Percentiles rank a stretch among this genome's conserved stretches.
Evolutionary conservation across 2,888 invertebrate genomes (phyloP).

Genomic region (Trachelus stipa): DNA sequence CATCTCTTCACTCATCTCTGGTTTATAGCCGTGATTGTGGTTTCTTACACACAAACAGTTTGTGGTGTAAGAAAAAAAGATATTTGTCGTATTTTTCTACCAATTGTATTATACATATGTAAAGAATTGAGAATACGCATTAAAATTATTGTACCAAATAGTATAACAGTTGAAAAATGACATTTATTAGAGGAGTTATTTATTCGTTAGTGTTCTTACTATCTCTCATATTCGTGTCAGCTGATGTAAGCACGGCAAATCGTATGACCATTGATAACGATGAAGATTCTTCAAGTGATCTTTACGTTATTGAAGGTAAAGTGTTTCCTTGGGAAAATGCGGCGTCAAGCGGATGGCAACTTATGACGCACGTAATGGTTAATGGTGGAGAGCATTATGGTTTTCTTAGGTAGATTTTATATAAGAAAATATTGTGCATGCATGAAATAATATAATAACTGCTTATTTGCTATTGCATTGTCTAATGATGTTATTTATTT

Average conservation of each 20-base stretch:
- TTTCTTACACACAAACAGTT: neutral
- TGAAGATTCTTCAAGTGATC: conserved; percentile 69
- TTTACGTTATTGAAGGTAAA: conserved; percentile 84
- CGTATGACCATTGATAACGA: conserved; percentile 53
- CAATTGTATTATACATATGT: neutral
- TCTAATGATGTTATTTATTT: conserved; percentile 36
- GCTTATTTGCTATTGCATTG: neutral
- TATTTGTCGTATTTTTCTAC: neutral
- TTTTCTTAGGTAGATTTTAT: conserved; percentile 73
- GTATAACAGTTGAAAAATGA: neutral
- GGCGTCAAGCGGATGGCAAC: conserved; percentile 77
- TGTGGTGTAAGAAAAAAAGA: neutral
- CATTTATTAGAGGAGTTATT: neutral
- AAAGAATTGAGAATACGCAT: neutral
- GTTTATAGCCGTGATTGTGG: neutral
- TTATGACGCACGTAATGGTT: conserved; percentile 81
- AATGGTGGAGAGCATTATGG: conserved; percentile 92
- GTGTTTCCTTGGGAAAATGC: conserved; percentile 79
- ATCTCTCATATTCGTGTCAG: neutral
- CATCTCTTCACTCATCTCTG: too few species aligned
- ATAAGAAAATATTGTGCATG: neutral
- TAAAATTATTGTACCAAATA: neutral
- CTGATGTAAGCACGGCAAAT: neutral
- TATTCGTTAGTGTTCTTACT: neutral
- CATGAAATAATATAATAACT: neutral